Evolutionary conservation across 2,113 vertebrate genomes (phyloP).

Genomic region (Cyprinodon tularosa): DNA sequence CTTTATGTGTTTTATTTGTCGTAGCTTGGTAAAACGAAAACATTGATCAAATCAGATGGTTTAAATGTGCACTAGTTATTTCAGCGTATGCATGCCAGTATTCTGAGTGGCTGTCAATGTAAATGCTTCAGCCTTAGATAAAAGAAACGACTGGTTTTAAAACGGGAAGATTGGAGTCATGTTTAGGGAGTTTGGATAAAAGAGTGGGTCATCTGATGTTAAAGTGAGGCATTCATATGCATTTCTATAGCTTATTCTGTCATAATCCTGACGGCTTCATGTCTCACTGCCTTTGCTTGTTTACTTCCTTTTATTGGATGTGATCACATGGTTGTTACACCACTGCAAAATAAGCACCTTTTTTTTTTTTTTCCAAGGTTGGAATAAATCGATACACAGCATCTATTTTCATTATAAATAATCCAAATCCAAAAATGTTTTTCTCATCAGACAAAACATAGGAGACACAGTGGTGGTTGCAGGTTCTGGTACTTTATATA

Average conservation of each 20-base stretch:
- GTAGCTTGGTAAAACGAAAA: not conserved
- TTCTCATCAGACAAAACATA: not conserved
- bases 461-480: no score
- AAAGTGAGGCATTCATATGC: not conserved
- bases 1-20: not conserved
- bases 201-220: not conserved
- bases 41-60: conserved; percentile 6
- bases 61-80: not conserved
- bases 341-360: not conserved
- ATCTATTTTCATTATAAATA: no score
- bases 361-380: not conserved
- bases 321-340: not conserved
- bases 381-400: not conserved
- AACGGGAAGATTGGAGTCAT: not conserved
- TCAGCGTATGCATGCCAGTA: not conserved
- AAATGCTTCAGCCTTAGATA: not conserved
- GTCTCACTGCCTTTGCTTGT: not conserved
- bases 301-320: not conserved
- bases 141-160: not conserved
- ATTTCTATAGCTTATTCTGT: not conserved
- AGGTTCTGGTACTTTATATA: no score
- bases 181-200: not conserved
- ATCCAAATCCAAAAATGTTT: not conserved
- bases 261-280: not conserved
- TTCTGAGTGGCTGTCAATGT: not conserved